Evolutionary conservation across 1,140 invertebrate genomes (phyloP).

Genomic region (Drosophila sturtevanti): DNA sequence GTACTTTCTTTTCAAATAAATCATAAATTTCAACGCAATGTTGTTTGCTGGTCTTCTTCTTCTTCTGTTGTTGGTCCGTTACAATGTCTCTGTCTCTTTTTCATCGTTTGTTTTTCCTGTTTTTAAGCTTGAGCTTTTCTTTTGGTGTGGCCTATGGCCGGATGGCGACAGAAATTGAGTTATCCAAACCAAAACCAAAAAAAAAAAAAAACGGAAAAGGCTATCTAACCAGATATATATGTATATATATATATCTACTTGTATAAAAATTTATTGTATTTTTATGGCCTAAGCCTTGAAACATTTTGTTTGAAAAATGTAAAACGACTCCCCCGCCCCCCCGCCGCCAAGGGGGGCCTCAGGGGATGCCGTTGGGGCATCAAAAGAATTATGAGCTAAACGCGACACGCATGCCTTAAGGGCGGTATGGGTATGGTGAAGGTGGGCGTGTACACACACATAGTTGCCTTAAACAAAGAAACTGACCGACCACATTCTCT

Average conservation of each 20-base stretch:
- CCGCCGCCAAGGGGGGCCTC: slow-evolving; percentile 1
- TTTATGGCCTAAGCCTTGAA: slow-evolving; percentile 66
- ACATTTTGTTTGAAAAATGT: slow-evolving; percentile 76
- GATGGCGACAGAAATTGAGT: slow-evolving; percentile 66
- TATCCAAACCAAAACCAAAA: slow-evolving; percentile 36
- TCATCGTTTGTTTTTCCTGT: slow-evolving; percentile 10
- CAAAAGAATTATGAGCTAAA: slow-evolving; percentile 72
- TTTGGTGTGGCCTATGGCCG: slow-evolving; percentile 36
- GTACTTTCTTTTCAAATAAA: slow-evolving; percentile 80
- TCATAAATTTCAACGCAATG: slow-evolving; percentile 78
- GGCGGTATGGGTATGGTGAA: not conserved
- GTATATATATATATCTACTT: slow-evolving; percentile 38
- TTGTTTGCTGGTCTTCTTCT: slow-evolving; percentile 37
- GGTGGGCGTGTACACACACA: not conserved
- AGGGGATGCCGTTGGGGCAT: slow-evolving; percentile 24
- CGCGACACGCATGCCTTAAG: slow-evolving; percentile 53
- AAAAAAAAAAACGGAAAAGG: slow-evolving; percentile 45
- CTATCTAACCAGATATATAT: slow-evolving; percentile 59
- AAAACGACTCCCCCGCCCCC: slow-evolving; percentile 36
- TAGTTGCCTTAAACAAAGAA: too few relatives aligned
- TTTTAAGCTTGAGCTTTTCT: slow-evolving; percentile 9
- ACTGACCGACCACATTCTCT: slow-evolving; percentile 14
- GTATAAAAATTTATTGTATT: slow-evolving; percentile 74
- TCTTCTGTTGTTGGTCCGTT: not conserved
- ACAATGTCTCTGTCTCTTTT: not conserved